Evolutionary conservation across 2,888 invertebrate species (phyloP).

Genomic region (Andrena dorsata): DNA sequence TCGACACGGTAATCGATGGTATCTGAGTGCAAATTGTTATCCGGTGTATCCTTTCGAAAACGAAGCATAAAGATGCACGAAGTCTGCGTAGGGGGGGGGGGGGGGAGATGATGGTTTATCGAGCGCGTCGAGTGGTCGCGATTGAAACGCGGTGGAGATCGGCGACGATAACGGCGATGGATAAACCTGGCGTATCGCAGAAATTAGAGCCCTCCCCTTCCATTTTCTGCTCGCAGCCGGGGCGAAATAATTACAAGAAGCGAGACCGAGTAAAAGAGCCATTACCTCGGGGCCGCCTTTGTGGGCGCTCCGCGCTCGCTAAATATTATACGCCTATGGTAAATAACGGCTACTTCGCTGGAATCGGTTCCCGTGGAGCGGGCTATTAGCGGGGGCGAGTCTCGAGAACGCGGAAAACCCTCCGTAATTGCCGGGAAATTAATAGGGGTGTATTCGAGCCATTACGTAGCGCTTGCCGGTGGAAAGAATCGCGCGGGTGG

Average conservation of each 20-base stretch:
- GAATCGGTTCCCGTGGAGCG: conserved; percentile 41
- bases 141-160: conserved; percentile 16
- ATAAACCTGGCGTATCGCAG: conserved; percentile 34
- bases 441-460: not conserved
- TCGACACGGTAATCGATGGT: too few relatives aligned
- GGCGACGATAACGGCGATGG: conserved; percentile 31
- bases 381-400: conserved; percentile 27
- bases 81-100: too few relatives aligned
- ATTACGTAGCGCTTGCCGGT: conserved; percentile 2
- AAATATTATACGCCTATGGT: conserved; percentile 53
- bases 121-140: too few relatives aligned
- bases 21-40: too few relatives aligned
- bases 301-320: conserved; percentile 43
- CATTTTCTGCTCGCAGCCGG: conserved; percentile 26
- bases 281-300: conserved; percentile 54
- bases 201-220: conserved; percentile 47
- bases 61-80: too few relatives aligned
- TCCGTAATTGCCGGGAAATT: conserved; percentile 40
- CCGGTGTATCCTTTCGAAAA: too few relatives aligned
- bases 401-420: conserved; percentile 31
- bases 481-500: not conserved
- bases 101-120: too few relatives aligned
- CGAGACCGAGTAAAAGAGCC: conserved; percentile 48
- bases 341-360: conserved; percentile 44
- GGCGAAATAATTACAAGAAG: conserved; percentile 55